These are phyloP conservation scores for Ichneumoninae sp. DNA, from an alignment of 2,888 invertebrate genomes.

Conservation along the genomic window DNA sequence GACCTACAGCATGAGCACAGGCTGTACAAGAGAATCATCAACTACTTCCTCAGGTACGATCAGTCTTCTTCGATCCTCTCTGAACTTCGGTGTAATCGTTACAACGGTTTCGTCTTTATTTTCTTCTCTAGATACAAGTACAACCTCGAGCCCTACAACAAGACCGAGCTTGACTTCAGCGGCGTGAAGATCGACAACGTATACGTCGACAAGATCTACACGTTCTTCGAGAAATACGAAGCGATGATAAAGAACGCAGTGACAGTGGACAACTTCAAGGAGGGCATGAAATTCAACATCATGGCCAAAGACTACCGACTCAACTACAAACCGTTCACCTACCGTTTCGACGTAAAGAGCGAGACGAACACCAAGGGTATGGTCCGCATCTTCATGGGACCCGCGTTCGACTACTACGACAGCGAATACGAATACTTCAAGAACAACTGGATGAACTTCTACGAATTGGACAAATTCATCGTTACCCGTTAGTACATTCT, in stretches of 20 bases:
- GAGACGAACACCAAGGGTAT: conserved; percentile 87
- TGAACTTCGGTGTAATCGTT: background rate
- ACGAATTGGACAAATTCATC: conserved; percentile 87
- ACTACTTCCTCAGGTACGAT: conserved; percentile 84
- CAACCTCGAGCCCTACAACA: conserved; percentile 86
- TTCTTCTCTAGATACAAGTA: conserved; percentile 85
- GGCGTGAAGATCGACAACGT: conserved; percentile 88
- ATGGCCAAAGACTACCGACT: conserved; percentile 89
- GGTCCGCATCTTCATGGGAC: conserved; percentile 89
- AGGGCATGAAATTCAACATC: conserved; percentile 85
- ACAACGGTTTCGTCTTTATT: background rate
- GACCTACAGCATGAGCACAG: conserved; percentile 88
- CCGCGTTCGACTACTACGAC: conserved; percentile 87
- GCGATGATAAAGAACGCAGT: conserved; percentile 88
- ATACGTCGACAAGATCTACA: conserved; percentile 88
- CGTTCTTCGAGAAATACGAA: conserved; percentile 89
- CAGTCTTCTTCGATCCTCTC: background rate
- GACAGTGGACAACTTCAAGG: conserved; percentile 84
- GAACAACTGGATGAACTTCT: conserved; percentile 86
- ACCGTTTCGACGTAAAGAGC: conserved; percentile 87
- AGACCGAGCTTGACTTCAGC: conserved; percentile 86
- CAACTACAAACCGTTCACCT: conserved; percentile 89
- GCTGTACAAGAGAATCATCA: conserved; percentile 87
- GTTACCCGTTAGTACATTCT: conserved; percentile 85
- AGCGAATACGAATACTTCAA: conserved; percentile 85